phyloP scores from a whole-genome alignment of 1,140 invertebrate genomes.

The Pachypeltis micranthus region DNA sequence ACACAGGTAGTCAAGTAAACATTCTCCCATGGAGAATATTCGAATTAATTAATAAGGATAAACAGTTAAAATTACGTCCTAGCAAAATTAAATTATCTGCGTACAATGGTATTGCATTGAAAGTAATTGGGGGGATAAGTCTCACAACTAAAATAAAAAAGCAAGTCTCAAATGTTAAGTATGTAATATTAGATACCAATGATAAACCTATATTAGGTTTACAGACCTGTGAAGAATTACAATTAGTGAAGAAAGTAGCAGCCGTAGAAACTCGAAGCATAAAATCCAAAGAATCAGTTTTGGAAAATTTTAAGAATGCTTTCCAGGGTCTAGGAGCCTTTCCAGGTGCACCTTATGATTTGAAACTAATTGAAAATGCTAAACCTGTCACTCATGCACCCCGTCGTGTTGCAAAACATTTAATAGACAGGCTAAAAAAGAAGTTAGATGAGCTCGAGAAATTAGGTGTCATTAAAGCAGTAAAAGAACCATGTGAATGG shows the following conservation, averaged over 20 bases:
- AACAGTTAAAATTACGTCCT: not conserved
- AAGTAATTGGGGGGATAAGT: not conserved
- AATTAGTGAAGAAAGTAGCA: slow-evolving; percentile 12
- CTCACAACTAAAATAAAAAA: not conserved
- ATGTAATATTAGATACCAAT: not conserved
- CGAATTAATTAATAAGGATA: not conserved
- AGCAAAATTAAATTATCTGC: not conserved
- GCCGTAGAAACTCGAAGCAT: not conserved
- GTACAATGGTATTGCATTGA: not conserved
- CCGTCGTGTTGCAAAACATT: slow-evolving; percentile 13
- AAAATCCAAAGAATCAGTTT: slow-evolving; percentile 6
- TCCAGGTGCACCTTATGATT: slow-evolving; percentile 8
- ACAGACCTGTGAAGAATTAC: not conserved
- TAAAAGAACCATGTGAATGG: slow-evolving; percentile 7
- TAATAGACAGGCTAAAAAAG: slow-evolving; percentile 5
- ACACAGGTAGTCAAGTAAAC: too few species aligned
- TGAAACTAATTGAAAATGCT: not conserved
- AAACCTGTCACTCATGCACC: slow-evolving; percentile 2
- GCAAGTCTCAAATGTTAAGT: slow-evolving; percentile 4
- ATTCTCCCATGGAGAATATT: too few species aligned
- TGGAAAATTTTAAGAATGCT: slow-evolving; percentile 5
- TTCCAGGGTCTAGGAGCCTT: slow-evolving; percentile 4
- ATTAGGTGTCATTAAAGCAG: not conserved
- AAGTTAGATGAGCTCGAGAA: slow-evolving; percentile 11
- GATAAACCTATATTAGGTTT: slow-evolving; percentile 15